These are phyloP conservation scores for Exocentrus adspersus DNA, from an alignment of 2,888 invertebrate genomes.

Conservation along the genomic window DNA sequence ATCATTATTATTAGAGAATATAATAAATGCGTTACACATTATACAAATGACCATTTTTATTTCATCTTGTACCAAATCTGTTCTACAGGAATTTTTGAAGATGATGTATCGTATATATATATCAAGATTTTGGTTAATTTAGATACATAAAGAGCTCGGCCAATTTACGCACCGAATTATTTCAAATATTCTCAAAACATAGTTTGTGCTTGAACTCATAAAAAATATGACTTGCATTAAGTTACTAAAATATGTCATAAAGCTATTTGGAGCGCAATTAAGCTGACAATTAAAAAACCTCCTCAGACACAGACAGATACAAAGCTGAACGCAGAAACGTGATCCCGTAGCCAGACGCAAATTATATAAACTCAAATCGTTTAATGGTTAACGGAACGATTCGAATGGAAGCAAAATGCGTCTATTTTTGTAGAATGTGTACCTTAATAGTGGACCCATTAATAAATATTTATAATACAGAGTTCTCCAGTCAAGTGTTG, in stretches of 20 bases:
- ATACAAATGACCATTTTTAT: not conserved
- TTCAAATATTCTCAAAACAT: too few relatives aligned
- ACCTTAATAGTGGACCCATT: conserved; percentile 38
- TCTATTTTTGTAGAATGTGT: conserved; percentile 26
- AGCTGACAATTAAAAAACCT: too few relatives aligned
- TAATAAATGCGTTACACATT: conserved; percentile 11
- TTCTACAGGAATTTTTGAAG: too few relatives aligned
- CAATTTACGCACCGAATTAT: too few relatives aligned
- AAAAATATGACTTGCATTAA: too few relatives aligned
- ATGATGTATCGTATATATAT: too few relatives aligned
- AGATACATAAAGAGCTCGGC: too few relatives aligned
- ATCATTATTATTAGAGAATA: conserved; percentile 2
- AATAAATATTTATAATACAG: conserved; percentile 56
- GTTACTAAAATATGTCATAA: not conserved
- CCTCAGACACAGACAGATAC: not conserved
- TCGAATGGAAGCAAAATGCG: conserved; percentile 22
- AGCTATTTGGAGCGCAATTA: too few relatives aligned
- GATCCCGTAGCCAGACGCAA: not conserved
- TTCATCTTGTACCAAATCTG: too few relatives aligned
- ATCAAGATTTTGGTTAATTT: too few relatives aligned
- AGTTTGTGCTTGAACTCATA: too few relatives aligned
- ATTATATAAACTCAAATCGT: conserved; percentile 10
- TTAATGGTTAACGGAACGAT: conserved; percentile 3
- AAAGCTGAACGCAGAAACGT: not conserved
- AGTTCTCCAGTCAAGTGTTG: conserved; percentile 55